Evolutionary conservation across 2,888 invertebrate species (phyloP).

Genomic region (Chydorus sphaericus): DNA sequence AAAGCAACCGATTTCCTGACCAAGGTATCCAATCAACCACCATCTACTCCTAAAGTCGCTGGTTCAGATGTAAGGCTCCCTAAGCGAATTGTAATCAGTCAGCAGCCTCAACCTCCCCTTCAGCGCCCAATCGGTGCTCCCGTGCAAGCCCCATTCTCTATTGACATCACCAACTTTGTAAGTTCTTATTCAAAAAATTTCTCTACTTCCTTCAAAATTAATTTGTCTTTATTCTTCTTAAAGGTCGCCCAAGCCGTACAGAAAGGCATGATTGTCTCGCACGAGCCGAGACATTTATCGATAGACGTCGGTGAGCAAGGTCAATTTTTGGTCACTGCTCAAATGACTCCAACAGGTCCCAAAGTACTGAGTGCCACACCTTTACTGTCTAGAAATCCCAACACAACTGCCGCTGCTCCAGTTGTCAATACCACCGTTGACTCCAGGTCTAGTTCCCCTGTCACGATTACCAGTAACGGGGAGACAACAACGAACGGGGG

Average conservation of each 20-base stretch:
- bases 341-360: background rate
- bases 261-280: background rate
- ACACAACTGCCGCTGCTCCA: background rate
- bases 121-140: background rate
- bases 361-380: background rate
- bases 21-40: background rate
- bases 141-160: background rate
- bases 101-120: background rate
- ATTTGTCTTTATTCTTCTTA: too few species aligned
- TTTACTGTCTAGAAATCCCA: background rate
- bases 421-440: background rate
- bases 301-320: background rate
- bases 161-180: background rate
- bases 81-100: background rate
- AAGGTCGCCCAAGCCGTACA: background rate
- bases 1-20: slow-evolving; percentile 1
- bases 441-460: background rate
- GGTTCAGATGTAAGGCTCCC: too few species aligned
- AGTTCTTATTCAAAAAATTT: too few species aligned
- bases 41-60: background rate
- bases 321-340: background rate
- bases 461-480: too few species aligned
- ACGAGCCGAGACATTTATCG: background rate
- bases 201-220: too few species aligned
- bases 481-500: background rate